Evolutionary conservation across 2,797 vertebrate genomes (phyloP).

Genomic region (Cuniculus paca): DNA sequence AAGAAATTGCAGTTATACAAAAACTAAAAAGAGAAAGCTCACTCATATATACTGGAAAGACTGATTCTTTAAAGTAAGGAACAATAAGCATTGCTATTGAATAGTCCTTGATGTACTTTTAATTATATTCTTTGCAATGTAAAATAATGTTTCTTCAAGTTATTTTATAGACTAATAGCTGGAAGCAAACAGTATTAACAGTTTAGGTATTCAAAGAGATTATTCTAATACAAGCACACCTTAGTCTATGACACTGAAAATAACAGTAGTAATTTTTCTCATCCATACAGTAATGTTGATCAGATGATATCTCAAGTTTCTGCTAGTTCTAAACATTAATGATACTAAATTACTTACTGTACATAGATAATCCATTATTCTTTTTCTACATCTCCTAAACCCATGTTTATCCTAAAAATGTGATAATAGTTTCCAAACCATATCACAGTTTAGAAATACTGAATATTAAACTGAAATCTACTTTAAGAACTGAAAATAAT

Average conservation of each 20-base stretch:
- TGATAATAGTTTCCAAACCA: constrained; percentile 25
- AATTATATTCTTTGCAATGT: constrained; percentile 53
- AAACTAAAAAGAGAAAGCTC: constrained; percentile 16
- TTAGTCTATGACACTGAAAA: constrained; percentile 23
- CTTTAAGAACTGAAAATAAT: constrained; percentile 53
- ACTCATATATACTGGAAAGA: constrained; percentile 46
- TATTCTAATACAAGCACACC: background rate
- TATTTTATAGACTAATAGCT: constrained; percentile 51
- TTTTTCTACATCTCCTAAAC: constrained; percentile 16
- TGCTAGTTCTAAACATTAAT: constrained; percentile 46
- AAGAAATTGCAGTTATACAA: constrained; percentile 8
- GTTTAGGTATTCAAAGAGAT: background rate
- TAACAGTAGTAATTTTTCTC: background rate
- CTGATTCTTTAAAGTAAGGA: constrained; percentile 62
- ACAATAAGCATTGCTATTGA: background rate
- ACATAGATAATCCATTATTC: background rate
- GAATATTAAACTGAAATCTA: constrained; percentile 66
- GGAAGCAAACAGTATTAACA: constrained; percentile 24
- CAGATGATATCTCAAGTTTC: constrained; percentile 19
- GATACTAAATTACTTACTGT: background rate
- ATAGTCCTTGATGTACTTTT: constrained; percentile 22
- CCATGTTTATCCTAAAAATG: constrained; percentile 40
- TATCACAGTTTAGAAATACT: constrained; percentile 57
- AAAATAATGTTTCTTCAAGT: constrained; percentile 9
- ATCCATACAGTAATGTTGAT: background rate